A percentile compares a stretch with the other conserved stretches of the same genome.
phyloP scores from a whole-genome alignment of 1,140 invertebrate species.

The Saxidomus purpurata region DNA sequence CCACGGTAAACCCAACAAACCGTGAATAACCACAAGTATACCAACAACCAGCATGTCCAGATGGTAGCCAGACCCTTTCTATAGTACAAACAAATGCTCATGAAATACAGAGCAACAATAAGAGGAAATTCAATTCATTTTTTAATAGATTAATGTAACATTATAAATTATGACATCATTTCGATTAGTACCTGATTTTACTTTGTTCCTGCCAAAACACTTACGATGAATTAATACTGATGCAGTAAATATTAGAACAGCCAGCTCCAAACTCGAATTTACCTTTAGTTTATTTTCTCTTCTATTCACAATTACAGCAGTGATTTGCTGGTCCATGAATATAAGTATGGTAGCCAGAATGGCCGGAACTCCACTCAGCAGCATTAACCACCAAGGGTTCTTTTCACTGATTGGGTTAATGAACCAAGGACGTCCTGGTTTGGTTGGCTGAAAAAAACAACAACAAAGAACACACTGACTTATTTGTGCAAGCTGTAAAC shows the following conservation, averaged over 20 bases:
- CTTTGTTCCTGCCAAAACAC: too few species aligned
- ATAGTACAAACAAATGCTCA: too few species aligned
- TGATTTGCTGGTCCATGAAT: slow-evolving; percentile 99
- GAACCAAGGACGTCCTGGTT: slow-evolving; percentile 92
- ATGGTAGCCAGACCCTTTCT: slow-evolving; percentile 99
- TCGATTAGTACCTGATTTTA: too few species aligned
- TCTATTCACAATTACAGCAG: slow-evolving; percentile 98
- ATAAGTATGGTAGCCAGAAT: slow-evolving; percentile 98
- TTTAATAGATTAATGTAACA: too few species aligned
- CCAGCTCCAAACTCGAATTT: too few species aligned
- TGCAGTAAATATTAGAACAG: too few species aligned
- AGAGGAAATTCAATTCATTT: too few species aligned
- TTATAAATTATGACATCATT: too few species aligned
- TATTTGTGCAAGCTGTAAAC: too few species aligned
- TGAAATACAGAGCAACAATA: not conserved
- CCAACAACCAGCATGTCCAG: slow-evolving; percentile 97
- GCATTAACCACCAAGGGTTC: slow-evolving; percentile 95
- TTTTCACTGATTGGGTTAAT: slow-evolving; percentile 93
- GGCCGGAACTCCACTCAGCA: slow-evolving; percentile 95
- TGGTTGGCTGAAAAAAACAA: slow-evolving; percentile 87
- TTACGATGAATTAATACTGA: too few species aligned
- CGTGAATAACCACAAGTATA: slow-evolving; percentile 96
- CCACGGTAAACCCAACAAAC: slow-evolving; percentile 97
- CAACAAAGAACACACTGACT: not conserved
- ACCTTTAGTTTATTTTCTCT: slow-evolving; percentile 74